phyloP scores from a whole-genome alignment of 1,140 invertebrate species.

The Laupala kohalensis region DNA sequence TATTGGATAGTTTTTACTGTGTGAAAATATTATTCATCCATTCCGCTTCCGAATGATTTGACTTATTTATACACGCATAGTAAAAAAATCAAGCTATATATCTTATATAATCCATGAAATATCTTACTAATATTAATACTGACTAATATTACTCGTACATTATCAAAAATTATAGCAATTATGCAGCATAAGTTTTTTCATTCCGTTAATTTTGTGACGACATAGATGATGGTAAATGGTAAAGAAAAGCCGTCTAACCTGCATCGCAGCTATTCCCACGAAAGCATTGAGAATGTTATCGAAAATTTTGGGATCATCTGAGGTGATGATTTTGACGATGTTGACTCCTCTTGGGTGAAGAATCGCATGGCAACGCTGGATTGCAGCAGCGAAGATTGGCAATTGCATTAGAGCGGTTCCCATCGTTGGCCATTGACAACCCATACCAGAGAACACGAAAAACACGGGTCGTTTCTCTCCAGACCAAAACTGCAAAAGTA shows the following conservation, averaged over 20 bases:
- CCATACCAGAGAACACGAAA: constrained; percentile 53
- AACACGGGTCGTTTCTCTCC: constrained; percentile 33
- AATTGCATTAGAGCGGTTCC: constrained; percentile 37
- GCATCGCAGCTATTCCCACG: constrained; percentile 41
- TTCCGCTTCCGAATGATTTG: too few species aligned
- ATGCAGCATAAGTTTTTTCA: too few species aligned
- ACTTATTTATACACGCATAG: too few species aligned
- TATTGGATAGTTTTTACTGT: too few species aligned
- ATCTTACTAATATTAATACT: too few species aligned
- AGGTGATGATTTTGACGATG: constrained; percentile 37
- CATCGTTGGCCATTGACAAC: constrained; percentile 51
- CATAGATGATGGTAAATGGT: constrained; percentile 28
- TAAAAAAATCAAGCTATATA: too few species aligned
- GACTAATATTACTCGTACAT: too few species aligned
- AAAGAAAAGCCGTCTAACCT: too few species aligned
- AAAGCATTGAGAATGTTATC: constrained; percentile 39
- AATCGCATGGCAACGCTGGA: constrained; percentile 25
- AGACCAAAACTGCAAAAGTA: background rate
- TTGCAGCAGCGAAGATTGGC: constrained; percentile 35
- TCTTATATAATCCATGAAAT: too few species aligned
- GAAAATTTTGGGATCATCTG: constrained; percentile 31
- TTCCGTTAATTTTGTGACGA: too few species aligned
- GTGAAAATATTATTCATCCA: too few species aligned
- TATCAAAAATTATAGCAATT: too few species aligned
- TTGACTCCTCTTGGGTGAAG: constrained; percentile 30